phyloP scores from a whole-genome alignment of 92 coral and sea anemone genomes.

The Epizoanthus scotinus region DNA sequence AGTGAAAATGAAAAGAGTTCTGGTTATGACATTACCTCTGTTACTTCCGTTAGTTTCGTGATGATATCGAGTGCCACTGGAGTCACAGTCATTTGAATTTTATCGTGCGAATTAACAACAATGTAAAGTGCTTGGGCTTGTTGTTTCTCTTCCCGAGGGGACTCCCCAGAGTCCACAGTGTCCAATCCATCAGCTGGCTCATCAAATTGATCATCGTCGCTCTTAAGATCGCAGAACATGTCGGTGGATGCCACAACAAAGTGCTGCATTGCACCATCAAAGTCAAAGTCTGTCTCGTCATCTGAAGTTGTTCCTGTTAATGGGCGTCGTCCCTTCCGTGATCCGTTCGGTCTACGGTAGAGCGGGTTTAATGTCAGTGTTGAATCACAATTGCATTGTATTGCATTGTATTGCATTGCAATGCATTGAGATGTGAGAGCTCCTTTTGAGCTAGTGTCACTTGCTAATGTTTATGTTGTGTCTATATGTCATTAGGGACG shows the following conservation, averaged over 20 bases:
- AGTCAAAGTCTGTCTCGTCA: constrained; percentile 68
- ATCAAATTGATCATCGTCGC: constrained; percentile 4
- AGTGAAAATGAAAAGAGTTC: no score
- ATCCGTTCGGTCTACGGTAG: constrained; percentile 1
- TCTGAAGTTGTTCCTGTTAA: constrained; percentile 29
- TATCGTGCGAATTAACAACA: constrained; percentile 84
- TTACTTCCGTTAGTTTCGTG: constrained; percentile 73
- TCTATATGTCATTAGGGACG: no score
- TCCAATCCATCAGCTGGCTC: constrained; percentile 54
- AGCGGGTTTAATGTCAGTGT: no score
- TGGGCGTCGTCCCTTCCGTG: constrained; percentile 39
- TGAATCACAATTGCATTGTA: no score
- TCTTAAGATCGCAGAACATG: constrained; percentile 46
- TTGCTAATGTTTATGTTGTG: no score
- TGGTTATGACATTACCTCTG: no score
- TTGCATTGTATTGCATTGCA: background rate
- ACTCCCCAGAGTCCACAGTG: constrained; percentile 41
- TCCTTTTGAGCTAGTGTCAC: no score
- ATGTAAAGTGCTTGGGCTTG: constrained; percentile 85
- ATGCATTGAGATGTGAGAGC: no score
- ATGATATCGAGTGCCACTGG: constrained; percentile 79
- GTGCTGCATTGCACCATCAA: constrained; percentile 61
- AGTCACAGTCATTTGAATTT: constrained; percentile 85
- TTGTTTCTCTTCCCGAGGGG: constrained; percentile 24
- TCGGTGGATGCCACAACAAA: constrained; percentile 57